Conservation (phyloP, 2,888 invertebrate species). For the Buathra laborator region DNA sequence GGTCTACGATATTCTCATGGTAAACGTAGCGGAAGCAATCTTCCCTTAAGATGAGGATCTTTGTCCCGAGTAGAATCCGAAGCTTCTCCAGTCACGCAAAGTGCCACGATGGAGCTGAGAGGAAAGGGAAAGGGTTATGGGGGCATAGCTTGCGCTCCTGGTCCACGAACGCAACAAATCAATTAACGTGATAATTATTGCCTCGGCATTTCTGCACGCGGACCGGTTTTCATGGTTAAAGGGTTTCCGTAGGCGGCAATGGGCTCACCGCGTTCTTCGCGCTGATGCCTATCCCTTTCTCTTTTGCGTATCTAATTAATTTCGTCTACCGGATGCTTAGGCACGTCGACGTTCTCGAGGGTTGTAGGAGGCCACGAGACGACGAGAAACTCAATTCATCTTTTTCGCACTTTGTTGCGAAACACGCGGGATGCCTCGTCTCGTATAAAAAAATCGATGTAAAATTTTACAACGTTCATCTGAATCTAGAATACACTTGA, state of each 20-base stretch:
- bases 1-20: background rate
- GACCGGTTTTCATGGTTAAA: constrained; percentile 25
- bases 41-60: constrained; percentile 29
- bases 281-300: background rate
- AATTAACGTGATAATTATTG: constrained; percentile 74
- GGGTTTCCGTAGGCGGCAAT: constrained; percentile 1
- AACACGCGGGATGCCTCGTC: too few relatives aligned
- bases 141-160: constrained; percentile 7
- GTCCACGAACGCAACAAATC: constrained; percentile 68
- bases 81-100: constrained; percentile 67
- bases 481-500: too few relatives aligned
- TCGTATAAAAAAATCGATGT: too few relatives aligned
- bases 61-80: constrained; percentile 37
- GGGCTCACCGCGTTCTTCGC: background rate
- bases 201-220: constrained; percentile 39
- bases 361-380: background rate
- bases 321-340: background rate
- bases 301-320: background rate
- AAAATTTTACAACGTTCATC: too few relatives aligned
- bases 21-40: constrained; percentile 16
- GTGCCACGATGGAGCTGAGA: background rate
- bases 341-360: background rate
- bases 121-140: background rate
- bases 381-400: too few relatives aligned
- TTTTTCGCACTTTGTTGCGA: too few relatives aligned